phyloP scores from a whole-genome alignment of 2,113 vertebrate species.

The Pachycephala philippinensis region DNA sequence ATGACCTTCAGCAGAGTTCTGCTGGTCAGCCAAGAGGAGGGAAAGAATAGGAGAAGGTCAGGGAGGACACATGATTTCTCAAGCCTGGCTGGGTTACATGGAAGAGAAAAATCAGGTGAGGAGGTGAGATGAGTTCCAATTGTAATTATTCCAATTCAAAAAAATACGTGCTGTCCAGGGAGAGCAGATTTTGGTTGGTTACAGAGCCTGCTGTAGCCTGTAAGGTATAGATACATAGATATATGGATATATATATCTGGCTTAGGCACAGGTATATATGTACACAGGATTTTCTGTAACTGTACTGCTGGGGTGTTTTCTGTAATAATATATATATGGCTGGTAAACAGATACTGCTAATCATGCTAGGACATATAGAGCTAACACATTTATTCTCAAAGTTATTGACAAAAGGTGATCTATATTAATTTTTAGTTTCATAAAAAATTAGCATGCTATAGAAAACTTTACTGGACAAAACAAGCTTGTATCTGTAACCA shows the following conservation, averaged over 20 bases:
- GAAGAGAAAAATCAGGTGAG: not conserved
- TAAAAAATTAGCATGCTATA: not conserved
- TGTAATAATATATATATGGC: not conserved
- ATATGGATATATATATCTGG: not conserved
- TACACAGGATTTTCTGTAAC: not conserved
- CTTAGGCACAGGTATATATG: not conserved
- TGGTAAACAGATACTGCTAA: not conserved
- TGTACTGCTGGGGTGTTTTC: not conserved
- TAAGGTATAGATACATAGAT: not conserved
- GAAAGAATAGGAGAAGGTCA: not conserved
- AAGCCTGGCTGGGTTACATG: not conserved
- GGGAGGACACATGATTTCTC: not conserved
- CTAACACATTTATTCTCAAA: not conserved
- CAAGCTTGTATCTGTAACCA: not conserved
- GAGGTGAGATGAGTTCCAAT: not conserved
- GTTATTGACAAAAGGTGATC: not conserved
- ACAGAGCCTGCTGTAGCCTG: not conserved
- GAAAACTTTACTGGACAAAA: not conserved
- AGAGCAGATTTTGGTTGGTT: not conserved
- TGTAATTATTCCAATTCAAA: not conserved
- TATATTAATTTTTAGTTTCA: not conserved
- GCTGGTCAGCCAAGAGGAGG: not conserved
- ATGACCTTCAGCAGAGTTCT: not conserved
- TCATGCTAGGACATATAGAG: not conserved
- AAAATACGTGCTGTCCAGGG: not conserved